Conservation (phyloP, 2,888 invertebrate genomes). For the Nomada fucata region DNA sequence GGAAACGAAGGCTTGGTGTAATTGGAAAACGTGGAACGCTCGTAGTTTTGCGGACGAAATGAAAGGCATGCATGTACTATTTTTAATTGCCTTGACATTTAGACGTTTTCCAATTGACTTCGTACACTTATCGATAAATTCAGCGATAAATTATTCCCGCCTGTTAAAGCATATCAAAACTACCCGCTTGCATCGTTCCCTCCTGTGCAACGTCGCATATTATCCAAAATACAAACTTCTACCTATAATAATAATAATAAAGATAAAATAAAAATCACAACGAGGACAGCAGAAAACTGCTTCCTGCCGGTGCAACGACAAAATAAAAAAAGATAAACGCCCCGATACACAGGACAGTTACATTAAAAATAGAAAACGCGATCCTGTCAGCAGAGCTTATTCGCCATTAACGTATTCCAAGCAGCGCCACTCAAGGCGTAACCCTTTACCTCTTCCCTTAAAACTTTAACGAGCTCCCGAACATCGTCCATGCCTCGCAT, state of each 20-base stretch:
- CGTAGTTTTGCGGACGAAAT: neutral
- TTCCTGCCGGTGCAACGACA: neutral
- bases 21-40: neutral
- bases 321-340: neutral
- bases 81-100: no score
- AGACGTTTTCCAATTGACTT: no score
- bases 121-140: neutral
- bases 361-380: conserved; percentile 10
- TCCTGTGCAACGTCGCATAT: no score
- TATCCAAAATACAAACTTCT: no score
- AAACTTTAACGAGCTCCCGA: conserved; percentile 68
- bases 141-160: no score
- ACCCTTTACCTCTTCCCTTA: conserved; percentile 32
- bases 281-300: neutral
- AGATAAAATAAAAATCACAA: no score
- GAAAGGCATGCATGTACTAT: no score
- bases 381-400: neutral
- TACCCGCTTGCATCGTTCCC: no score
- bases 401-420: conserved; percentile 34
- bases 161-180: no score
- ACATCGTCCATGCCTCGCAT: conserved; percentile 53
- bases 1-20: neutral
- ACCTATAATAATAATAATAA: no score
- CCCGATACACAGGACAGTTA: neutral
- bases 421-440: conserved; percentile 4